Conservation (phyloP, 2,113 vertebrate genomes). For the Saguinus midas region DNA sequence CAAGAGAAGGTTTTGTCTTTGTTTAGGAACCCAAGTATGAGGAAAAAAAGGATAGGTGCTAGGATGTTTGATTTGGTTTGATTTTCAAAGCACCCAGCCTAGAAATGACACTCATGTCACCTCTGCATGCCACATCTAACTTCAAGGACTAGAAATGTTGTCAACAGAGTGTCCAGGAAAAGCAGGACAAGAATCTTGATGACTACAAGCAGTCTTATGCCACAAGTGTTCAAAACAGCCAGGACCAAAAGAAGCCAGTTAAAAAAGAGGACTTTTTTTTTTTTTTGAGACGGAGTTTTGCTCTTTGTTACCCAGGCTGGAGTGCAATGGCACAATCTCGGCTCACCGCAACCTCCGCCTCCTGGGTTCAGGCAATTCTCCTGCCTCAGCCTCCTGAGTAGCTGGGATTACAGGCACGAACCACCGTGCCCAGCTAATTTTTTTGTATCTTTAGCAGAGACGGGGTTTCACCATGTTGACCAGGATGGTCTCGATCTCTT, state of each 20-base stretch:
- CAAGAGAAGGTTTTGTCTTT: neutral
- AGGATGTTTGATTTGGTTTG: neutral
- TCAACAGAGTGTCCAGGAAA: neutral
- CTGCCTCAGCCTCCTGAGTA: too few relatives aligned
- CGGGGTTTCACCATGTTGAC: too few relatives aligned
- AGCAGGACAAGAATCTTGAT: accelerated
- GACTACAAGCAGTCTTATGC: neutral
- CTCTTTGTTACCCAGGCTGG: too few relatives aligned
- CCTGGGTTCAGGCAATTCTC: too few relatives aligned
- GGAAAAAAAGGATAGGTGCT: neutral
- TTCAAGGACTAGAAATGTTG: too few relatives aligned
- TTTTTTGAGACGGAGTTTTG: too few relatives aligned
- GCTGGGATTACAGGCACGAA: too few relatives aligned
- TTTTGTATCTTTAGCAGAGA: too few relatives aligned
- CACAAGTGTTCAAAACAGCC: neutral
- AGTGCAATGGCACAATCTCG: too few relatives aligned
- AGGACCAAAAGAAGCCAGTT: neutral
- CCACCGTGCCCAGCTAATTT: too few relatives aligned
- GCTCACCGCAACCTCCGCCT: too few relatives aligned
- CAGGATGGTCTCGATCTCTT: too few relatives aligned
- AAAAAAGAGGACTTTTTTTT: neutral
- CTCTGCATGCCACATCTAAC: neutral
- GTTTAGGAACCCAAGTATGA: neutral
- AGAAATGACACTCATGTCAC: neutral
- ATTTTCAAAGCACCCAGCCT: neutral